Base-by-base conservation (phyloP, 2,888 invertebrate genomes). In the Diaphora mendica region DNA sequence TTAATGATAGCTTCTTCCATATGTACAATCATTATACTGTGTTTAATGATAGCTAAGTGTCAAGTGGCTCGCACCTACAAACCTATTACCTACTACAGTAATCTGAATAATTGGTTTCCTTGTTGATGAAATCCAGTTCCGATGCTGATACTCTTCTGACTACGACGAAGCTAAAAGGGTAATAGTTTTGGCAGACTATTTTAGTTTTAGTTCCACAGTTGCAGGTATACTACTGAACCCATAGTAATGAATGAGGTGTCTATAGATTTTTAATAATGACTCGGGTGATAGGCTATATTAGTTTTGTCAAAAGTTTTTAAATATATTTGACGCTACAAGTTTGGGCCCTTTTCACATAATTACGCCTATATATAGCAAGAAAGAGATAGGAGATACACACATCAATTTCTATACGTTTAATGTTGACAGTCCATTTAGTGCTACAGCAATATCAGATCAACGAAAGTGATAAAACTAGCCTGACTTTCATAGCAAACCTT, bases 11-110 rank as follows among this genome's bases (percentile, higher is more conserved):
- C 55, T 55, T n/a, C n/a, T n/a, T n/a, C n/a, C n/a, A n/a, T n/a
- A n/a, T n/a, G n/a, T n/a, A n/a, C n/a, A n/a, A n/a, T n/a, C n/a
- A 44, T 66, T 44, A 66, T 9, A 44, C 13, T 26, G 20, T 44
- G 44, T 44, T 66, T 64, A 64, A 73, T 65, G 64, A 64, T 23
- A 44, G 68, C 55, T 55, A 7, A 20, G 23, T 64, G 68, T 65
- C 73, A 64, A 55, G 55, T 33, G 64, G 68, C 62, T 15, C 74
- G 62, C 51, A 64, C 66, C n/a, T 26, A 64, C 33, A 51, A 3
- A 26, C 44, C 44, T 62, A 82, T 75, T 75, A 71, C n/a, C n/a
- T n/a, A n/a, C 44, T 73, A 75, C 77, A 70, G 59, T 77, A 80
- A 73, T 72, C 51, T 76, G 66, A 5, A 7, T 69, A 78, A 81